phyloP scores from a whole-genome alignment of 2,797 vertebrate genomes.

The Delichon dasypus region DNA sequence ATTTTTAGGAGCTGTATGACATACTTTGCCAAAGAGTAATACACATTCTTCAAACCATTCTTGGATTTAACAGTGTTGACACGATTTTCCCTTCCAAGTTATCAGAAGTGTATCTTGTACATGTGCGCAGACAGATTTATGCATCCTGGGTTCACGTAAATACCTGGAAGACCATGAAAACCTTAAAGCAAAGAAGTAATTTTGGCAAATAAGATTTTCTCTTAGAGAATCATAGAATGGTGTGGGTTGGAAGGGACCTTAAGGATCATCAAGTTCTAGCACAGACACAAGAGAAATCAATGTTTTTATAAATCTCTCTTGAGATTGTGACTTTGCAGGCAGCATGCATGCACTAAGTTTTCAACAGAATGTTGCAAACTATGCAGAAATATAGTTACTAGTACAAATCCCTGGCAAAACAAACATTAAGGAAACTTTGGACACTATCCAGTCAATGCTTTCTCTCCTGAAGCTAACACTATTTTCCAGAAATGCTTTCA shows the following conservation, averaged over 20 bases:
- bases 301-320: neutral
- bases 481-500: neutral
- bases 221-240: neutral
- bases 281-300: neutral
- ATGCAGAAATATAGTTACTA: neutral
- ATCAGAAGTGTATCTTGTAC: neutral
- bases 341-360: neutral
- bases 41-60: neutral
- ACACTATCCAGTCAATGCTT: neutral
- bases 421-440: neutral
- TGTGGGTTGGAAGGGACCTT: neutral
- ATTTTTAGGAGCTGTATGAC: neutral
- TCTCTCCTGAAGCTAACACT: neutral
- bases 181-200: neutral
- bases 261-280: neutral
- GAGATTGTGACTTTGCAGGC: neutral
- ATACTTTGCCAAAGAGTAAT: neutral
- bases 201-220: neutral
- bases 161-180: neutral
- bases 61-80: neutral
- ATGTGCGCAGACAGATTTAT: neutral
- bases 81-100: neutral
- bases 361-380: neutral
- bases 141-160: neutral
- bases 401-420: neutral